phyloP scores from a whole-genome alignment of 2,888 invertebrate species.

The Tetanocera ferruginea region DNA sequence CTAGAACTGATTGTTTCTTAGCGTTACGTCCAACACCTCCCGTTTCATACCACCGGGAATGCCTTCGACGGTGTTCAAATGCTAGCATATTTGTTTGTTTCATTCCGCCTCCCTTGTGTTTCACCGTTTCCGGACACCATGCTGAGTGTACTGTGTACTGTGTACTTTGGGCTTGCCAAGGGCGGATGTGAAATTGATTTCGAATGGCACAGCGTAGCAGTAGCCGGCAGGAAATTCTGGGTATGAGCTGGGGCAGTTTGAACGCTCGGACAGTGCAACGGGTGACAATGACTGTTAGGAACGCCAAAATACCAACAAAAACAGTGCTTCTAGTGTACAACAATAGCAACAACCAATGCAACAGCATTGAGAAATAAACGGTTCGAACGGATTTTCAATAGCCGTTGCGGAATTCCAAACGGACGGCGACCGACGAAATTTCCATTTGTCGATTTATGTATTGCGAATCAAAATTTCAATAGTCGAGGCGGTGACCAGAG shows the following conservation, averaged over 20 bases:
- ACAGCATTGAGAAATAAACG: neutral
- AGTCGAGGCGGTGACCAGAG: conserved; percentile 3
- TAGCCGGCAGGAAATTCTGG: neutral
- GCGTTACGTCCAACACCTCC: neutral
- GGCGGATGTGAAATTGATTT: neutral
- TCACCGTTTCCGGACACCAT: too few relatives aligned
- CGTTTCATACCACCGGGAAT: neutral
- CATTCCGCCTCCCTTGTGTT: neutral
- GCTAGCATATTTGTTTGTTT: neutral
- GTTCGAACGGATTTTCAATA: neutral
- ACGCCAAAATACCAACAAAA: neutral
- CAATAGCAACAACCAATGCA: neutral
- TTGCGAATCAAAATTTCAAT: conserved; percentile 31
- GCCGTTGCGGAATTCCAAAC: conserved; percentile 18
- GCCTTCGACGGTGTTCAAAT: neutral
- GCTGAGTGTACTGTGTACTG: too few relatives aligned
- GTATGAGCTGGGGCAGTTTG: neutral
- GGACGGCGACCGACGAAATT: neutral
- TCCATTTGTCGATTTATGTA: conserved; percentile 36
- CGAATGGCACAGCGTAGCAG: neutral
- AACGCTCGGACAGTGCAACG: too few relatives aligned
- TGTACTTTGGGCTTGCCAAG: too few relatives aligned
- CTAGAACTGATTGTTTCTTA: neutral
- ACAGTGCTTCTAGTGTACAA: neutral
- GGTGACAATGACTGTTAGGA: neutral